Base-by-base conservation (phyloP, 2,113 vertebrate genomes). In the Calypte anna region DNA sequence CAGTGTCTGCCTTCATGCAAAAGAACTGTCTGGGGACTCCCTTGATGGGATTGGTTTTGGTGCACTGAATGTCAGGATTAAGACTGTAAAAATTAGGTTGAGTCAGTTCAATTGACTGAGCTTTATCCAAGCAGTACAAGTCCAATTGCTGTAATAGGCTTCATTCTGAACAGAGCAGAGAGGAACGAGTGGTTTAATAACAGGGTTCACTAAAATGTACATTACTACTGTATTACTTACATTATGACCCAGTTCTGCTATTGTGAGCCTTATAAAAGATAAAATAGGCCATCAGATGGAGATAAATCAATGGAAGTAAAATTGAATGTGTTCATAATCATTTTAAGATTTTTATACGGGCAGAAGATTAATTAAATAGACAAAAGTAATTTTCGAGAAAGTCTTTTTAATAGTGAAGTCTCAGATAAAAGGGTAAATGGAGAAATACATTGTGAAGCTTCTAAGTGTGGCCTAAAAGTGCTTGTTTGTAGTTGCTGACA, bases 161-260 rank as follows among this genome's bases (percentile, higher is more conserved):
- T 84, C 88, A 11, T 89, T 91, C 22, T 50, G 88, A 82, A 31
- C 21, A 25, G 53, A 75, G 94, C 79, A 88, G 28, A 70, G 82
- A 70, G 68, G 78, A 94, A 31, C 33, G 66, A 93, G 86, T 76
- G 74, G 95, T 93, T 83, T 86, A 92, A 81, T 66, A 88, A 90
- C 90, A 69, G 74, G 70, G 93, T 88, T 92, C 91, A 44, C 91
- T 66, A 86, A 90, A 94, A 76, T 77, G 64, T 64, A 17, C 76
- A n/a, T 94, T 91, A 48, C 76, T 53, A 30, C 81, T 74, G 75
- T 81, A 69, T 68, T 48, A n/a, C 69, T 67, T 87, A 40, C 74
- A 14, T 83, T 62, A 9, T 95, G 96, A 97, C 97, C 98, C 96
- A 97, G 76, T 96, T 98, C 96, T 92, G 86, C 91, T 82, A 70